Evolutionary conservation across 2,888 invertebrate genomes (phyloP).

Genomic region (Caenorhabditis sp.): DNA sequence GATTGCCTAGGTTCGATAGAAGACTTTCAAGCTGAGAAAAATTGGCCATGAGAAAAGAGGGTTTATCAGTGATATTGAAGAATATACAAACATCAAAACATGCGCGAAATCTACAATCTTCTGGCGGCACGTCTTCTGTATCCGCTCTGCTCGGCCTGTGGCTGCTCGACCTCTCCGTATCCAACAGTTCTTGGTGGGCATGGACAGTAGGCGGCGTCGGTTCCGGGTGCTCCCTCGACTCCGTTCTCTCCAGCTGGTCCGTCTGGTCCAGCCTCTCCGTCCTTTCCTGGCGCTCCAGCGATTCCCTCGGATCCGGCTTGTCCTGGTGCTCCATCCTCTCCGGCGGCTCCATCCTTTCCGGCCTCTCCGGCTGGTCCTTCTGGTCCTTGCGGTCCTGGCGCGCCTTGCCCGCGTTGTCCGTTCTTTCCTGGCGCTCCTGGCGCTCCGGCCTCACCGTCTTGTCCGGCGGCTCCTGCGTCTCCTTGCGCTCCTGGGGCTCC

Average conservation of each 20-base stretch:
- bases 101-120: constrained; percentile 23
- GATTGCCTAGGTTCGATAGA: too few species aligned
- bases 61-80: too few species aligned
- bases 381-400: constrained; percentile 66
- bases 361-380: constrained; percentile 56
- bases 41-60: too few species aligned
- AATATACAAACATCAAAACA: constrained; percentile 17
- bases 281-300: constrained; percentile 55
- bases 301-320: constrained; percentile 35
- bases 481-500: constrained; percentile 63
- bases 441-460: constrained; percentile 60
- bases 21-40: too few species aligned
- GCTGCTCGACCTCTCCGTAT: constrained; percentile 53
- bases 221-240: constrained; percentile 67
- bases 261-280: constrained; percentile 47
- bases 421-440: constrained; percentile 59
- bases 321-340: constrained; percentile 50
- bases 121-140: constrained; percentile 55
- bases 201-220: constrained; percentile 64
- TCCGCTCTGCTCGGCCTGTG: constrained; percentile 43
- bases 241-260: constrained; percentile 64
- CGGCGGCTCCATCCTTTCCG: constrained; percentile 46
- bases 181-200: constrained; percentile 62
- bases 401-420: constrained; percentile 63
- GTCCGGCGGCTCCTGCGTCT: constrained; percentile 54